These are phyloP conservation scores for Anguilla pacifica DNA, from an alignment of 2,797 vertebrate species.

Conservation along the genomic window DNA sequence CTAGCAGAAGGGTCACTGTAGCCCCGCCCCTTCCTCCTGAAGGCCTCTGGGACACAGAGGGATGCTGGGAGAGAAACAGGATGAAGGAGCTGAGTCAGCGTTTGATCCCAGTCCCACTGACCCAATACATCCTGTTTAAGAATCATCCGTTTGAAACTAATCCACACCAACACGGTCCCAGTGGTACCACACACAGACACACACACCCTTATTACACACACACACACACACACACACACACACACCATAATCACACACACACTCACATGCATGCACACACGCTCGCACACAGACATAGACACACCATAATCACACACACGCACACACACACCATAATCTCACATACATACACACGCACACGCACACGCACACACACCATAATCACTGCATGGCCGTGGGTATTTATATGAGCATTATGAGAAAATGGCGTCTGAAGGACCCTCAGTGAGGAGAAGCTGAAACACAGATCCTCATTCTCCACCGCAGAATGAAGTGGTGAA, in stretches of 20 bases:
- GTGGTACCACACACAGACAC: conserved; percentile 9
- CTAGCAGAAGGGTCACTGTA: background rate
- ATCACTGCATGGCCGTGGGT: too few species aligned
- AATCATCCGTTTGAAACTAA: conserved; percentile 8
- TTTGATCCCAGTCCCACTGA: conserved; percentile 33
- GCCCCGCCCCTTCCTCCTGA: background rate
- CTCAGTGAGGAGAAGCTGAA: background rate
- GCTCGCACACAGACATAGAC: conserved; percentile 28
- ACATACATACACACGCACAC: background rate
- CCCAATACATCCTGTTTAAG: conserved; percentile 4
- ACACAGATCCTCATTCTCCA: background rate
- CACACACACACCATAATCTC: background rate
- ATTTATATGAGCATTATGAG: too few species aligned
- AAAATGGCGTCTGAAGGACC: background rate
- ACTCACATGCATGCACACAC: background rate
- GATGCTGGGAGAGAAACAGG: conserved; percentile 46
- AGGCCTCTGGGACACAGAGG: conserved; percentile 31
- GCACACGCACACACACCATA: background rate
- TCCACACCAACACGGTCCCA: background rate
- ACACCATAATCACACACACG: background rate
- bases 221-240: conserved; percentile 10
- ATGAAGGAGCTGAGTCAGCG: background rate
- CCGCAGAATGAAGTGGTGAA: background rate
- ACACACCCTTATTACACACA: conserved; percentile 37
- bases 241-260: conserved; percentile 7